Base-by-base conservation (phyloP, 2,113 vertebrate genomes). In the Leptobrachium leishanense region DNA sequence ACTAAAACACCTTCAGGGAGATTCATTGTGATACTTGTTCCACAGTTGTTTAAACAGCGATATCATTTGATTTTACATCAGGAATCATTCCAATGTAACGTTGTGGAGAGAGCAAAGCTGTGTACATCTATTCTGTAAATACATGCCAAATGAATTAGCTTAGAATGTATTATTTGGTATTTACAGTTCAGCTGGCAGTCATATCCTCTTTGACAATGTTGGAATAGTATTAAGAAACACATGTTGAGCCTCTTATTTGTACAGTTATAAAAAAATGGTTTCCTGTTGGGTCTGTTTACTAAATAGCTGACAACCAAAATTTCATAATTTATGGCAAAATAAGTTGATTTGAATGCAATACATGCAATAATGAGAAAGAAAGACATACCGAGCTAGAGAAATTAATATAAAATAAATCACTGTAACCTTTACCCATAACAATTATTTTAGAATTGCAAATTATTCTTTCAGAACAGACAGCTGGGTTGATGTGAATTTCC, bases 61-160 rank as follows among this genome's bases (percentile, higher is more conserved):
- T 76, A 76, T 68, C 39, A 57, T 76, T 76, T 68, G 44, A 76
- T 68, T 76, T 54, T 50, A 68, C 8, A 7, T 67, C 46, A 40
- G 39, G 13, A 76, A 54, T 68, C 20, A 55, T 68, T 76, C 65
- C 65, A 68, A 55, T 20, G 64, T 76, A 68, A 68, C 55, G 57
- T 40, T 39, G 41, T 54, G n/a, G 46, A 57, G 43, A 43, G 53
- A 67, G 74, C 41, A 75, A 75, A 20, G 46, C 74, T 66, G 2
- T 42, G 31, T 31, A 67, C 63, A 75, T 50, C 66, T 40, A 75
- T 54, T 75, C 74, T 54, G 74, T 67, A 75, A 75, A 66, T 54
- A 67, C n/a, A 66, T 66, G 50, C 31, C 74, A 76, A 76, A 76
- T 55, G 54, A 76, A 76, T 76, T 15, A 65, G 66, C 43, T 57